A percentile compares a stretch with the other conserved stretches of the same genome.
Evolutionary conservation across 1,140 invertebrate genomes (phyloP).

Genomic region (Halyomorpha halys): DNA sequence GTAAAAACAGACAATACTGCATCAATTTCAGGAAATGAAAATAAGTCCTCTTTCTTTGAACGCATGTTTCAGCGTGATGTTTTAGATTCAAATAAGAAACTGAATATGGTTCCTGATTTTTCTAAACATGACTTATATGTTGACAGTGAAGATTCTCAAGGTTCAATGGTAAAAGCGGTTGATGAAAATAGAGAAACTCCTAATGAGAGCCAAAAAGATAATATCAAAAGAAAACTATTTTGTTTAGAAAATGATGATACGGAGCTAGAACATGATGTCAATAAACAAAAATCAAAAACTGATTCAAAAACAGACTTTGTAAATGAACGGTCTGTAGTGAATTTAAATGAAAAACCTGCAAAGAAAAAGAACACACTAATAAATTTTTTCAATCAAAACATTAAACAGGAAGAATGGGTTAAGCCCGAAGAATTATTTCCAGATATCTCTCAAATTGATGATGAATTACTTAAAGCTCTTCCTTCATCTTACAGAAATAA

Average conservation of each 20-base stretch:
- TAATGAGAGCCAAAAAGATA: neutral
- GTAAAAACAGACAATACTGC: neutral
- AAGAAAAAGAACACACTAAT: conserved; percentile 1
- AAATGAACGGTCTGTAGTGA: neutral
- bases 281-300: neutral
- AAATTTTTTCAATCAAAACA: conserved; percentile 5
- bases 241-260: conserved; percentile 4
- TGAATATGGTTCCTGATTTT: conserved; percentile 20
- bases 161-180: neutral
- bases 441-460: conserved; percentile 28
- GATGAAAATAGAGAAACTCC: neutral
- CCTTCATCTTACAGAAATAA: conserved; percentile 22
- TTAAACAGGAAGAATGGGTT: conserved; percentile 22
- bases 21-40: neutral
- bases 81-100: neutral
- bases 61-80: conserved; percentile 19
- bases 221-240: conserved; percentile 3
- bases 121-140: conserved; percentile 6
- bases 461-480: conserved; percentile 20
- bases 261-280: neutral
- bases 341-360: conserved; percentile 9
- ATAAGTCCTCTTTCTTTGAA: conserved; percentile 26
- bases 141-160: conserved; percentile 15
- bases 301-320: neutral
- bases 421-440: conserved; percentile 30